Evolutionary conservation across 2,888 invertebrate genomes (phyloP).

Genomic region (Metopia argyrocephala): DNA sequence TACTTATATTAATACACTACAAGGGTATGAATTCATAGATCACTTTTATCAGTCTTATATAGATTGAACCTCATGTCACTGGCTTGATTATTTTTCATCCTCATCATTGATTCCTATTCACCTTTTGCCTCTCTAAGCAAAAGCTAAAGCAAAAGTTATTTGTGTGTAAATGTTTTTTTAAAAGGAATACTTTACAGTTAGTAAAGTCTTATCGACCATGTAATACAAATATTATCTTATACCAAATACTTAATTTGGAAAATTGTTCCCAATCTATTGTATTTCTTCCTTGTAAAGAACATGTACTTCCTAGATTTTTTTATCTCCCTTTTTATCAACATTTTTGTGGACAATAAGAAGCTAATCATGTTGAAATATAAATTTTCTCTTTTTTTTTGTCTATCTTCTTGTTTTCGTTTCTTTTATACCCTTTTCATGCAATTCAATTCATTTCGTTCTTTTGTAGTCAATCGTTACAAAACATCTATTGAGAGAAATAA

Average conservation of each 20-base stretch:
- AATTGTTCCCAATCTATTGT: slow-evolving; percentile 13
- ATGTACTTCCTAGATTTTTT: neutral
- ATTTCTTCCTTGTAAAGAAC: neutral
- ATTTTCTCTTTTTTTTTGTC: neutral
- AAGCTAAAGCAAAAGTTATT: neutral
- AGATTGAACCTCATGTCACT: neutral
- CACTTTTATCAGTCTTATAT: neutral
- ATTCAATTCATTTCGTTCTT: neutral
- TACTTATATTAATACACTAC: too few relatives aligned
- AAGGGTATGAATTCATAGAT: too few relatives aligned
- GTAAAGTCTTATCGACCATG: slow-evolving; percentile 9
- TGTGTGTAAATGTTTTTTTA: neutral
- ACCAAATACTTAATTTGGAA: slow-evolving; percentile 44
- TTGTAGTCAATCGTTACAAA: neutral
- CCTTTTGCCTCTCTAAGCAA: neutral
- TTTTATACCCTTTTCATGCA: neutral
- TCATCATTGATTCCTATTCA: neutral
- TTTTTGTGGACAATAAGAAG: slow-evolving; percentile 41
- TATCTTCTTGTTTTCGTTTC: neutral
- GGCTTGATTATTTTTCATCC: neutral
- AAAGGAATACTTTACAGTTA: slow-evolving; percentile 9
- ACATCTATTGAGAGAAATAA: neutral
- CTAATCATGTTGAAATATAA: slow-evolving; percentile 56
- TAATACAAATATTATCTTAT: slow-evolving; percentile 45
- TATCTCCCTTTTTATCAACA: neutral